Evolutionary conservation across 1,140 invertebrate genomes (phyloP).

Genomic region (Druon quercuslanigerum): DNA sequence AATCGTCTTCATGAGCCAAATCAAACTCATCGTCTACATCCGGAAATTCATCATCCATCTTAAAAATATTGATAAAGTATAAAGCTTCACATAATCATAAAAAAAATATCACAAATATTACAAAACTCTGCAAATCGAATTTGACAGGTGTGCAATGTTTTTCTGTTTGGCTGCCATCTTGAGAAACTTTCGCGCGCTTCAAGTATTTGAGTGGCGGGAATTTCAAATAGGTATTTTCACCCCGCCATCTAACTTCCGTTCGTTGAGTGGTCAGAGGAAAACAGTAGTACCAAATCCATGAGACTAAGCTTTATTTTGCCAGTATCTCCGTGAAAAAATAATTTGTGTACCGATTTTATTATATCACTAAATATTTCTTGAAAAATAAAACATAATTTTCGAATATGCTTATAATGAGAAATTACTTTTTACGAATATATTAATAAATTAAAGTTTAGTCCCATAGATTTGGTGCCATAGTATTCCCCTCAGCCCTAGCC

Average conservation of each 20-base stretch:
- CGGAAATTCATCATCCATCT: slow-evolving; percentile 81
- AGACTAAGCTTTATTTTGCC: too few relatives aligned
- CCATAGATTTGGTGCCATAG: too few relatives aligned
- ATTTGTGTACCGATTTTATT: too few relatives aligned
- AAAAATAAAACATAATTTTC: too few relatives aligned
- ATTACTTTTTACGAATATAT: too few relatives aligned
- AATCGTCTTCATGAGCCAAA: slow-evolving; percentile 82
- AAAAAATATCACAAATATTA: not conserved
- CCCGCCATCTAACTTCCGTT: not conserved
- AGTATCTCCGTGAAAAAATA: too few relatives aligned
- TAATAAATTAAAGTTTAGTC: too few relatives aligned
- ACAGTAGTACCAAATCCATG: too few relatives aligned
- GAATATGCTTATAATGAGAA: too few relatives aligned
- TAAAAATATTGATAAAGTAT: slow-evolving; percentile 28
- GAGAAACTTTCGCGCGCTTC: not conserved
- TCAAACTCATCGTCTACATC: slow-evolving; percentile 87
- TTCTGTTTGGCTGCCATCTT: slow-evolving; percentile 37
- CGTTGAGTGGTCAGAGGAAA: too few relatives aligned
- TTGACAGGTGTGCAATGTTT: slow-evolving; percentile 14
- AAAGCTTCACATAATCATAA: slow-evolving; percentile 30
- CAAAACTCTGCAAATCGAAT: not conserved
- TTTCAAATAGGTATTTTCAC: not conserved
- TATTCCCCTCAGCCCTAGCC: too few relatives aligned
- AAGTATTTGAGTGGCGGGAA: not conserved
- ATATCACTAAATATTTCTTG: too few relatives aligned